phyloP scores from a whole-genome alignment of 2,113 vertebrate genomes.

The Notarius quadriscutis region DNA sequence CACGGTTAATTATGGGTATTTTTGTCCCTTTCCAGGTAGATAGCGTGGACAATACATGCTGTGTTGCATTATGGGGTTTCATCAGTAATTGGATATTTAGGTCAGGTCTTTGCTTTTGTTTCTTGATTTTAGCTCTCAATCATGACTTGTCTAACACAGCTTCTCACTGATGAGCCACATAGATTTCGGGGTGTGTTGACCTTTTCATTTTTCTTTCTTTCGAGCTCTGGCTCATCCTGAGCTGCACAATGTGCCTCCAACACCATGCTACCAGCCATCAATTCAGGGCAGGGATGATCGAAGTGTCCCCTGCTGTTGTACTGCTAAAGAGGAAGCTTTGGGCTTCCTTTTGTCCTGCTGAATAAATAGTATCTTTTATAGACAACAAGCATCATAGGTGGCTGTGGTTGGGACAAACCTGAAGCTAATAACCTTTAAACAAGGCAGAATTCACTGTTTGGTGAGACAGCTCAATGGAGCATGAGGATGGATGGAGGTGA shows the following conservation, averaged over 20 bases:
- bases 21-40: background rate
- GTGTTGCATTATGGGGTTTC: background rate
- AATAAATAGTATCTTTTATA: slow-evolving; percentile 67
- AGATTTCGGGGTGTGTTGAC: background rate
- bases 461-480: slow-evolving; percentile 30
- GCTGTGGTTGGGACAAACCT: slow-evolving; percentile 60
- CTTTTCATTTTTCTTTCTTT: slow-evolving; percentile 32
- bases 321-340: slow-evolving; percentile 57
- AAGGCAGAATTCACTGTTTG: slow-evolving; percentile 53
- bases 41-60: background rate
- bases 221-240: slow-evolving; percentile 36
- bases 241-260: slow-evolving; percentile 60
- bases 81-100: background rate
- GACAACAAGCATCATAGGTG: slow-evolving; percentile 44
- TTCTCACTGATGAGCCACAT: background rate
- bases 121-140: background rate
- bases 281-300: slow-evolving; percentile 63
- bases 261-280: slow-evolving; percentile 60
- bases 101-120: background rate
- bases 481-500: background rate
- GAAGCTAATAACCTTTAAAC: slow-evolving; percentile 52
- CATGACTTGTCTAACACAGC: background rate
- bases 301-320: slow-evolving; percentile 62
- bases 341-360: slow-evolving; percentile 57
- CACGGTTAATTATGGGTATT: background rate